phyloP scores from a whole-genome alignment of 2,888 invertebrate genomes.

The Gandaritis pyraliata region DNA sequence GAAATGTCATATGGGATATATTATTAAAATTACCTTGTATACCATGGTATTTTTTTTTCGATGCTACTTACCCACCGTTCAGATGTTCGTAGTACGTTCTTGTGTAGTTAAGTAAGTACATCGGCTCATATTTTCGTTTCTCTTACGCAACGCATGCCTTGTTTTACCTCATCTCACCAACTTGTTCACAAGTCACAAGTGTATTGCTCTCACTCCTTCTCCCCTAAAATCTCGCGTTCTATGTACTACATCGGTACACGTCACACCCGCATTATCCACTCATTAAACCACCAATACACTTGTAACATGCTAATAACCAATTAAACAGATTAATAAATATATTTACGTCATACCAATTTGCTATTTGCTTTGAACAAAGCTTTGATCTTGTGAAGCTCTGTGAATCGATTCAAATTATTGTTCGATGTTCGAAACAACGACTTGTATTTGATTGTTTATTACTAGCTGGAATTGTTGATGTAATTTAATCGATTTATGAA shows the following conservation, averaged over 20 bases:
- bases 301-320: conserved; percentile 77
- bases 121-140: too few relatives aligned
- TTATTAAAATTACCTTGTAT: too few relatives aligned
- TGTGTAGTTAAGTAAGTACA: too few relatives aligned
- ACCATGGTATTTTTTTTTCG: too few relatives aligned
- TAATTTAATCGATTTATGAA: conserved; percentile 55
- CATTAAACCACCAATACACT: conserved; percentile 72
- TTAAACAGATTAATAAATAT: conserved; percentile 79
- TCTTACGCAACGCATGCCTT: too few relatives aligned
- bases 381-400: conserved; percentile 72
- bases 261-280: conserved; percentile 64
- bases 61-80: too few relatives aligned
- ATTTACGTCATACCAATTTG: conserved; percentile 75
- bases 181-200: neutral
- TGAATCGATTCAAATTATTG: conserved; percentile 71
- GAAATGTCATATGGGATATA: too few relatives aligned
- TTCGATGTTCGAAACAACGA: conserved; percentile 67
- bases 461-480: conserved; percentile 47
- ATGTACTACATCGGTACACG: conserved; percentile 47
- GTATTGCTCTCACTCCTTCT: conserved; percentile 2
- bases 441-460: conserved; percentile 57
- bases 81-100: too few relatives aligned
- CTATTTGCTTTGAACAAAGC: conserved; percentile 65
- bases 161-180: too few relatives aligned
- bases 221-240: conserved; percentile 35